Base-by-base conservation (phyloP, 2,888 invertebrate species). In the Thelaira solivaga region DNA sequence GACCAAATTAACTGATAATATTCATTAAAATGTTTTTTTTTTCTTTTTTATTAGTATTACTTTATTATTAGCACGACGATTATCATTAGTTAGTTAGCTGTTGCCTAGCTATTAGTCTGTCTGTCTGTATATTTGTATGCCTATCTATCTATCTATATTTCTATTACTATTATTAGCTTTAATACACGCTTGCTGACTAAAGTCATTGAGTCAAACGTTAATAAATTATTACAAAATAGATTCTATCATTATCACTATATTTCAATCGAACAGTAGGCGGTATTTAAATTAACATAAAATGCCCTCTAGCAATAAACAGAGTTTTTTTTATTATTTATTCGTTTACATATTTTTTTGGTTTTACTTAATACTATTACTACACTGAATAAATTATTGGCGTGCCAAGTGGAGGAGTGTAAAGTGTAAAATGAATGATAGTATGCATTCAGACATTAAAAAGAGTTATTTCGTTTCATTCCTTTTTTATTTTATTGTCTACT, bases 201-300 rank as follows among this genome's bases (percentile, higher is more conserved):
- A 69, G 69, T 59, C 11, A 39, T 39, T 49, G 55, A 57, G 47
- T 49, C 49, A 45, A 68, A 68, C 55, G 34, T 53, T 65, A 76
- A 72, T 72, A 67, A 78, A 39, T 78, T 73, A 78, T 74, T 74
- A 78, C 59, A 74, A 74, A 78, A 78, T 74, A 65, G 51, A 69
- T 78, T 78, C 51, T 65, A 74, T 74, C 69, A 78, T 74, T 78
- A 78, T 71, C 78, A 65, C 74, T 39, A 69, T 65, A 74, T 57
- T 67, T 72, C 67, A 20, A 49, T 59, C 45, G 47, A 78, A 74
- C 78, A 78, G 78, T 78, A 74, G 78, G 78, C 69, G 74, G 78
- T 61, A 74, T 78, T 74, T 74, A 78, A 78, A 71, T 78, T 74
- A 78, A 74, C 78, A 74, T 78, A 71, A 78, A 74, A 61, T 61